Evolutionary conservation across 2,797 vertebrate species (phyloP).

Genomic region (Tokudaia tokunoshimensis): DNA sequence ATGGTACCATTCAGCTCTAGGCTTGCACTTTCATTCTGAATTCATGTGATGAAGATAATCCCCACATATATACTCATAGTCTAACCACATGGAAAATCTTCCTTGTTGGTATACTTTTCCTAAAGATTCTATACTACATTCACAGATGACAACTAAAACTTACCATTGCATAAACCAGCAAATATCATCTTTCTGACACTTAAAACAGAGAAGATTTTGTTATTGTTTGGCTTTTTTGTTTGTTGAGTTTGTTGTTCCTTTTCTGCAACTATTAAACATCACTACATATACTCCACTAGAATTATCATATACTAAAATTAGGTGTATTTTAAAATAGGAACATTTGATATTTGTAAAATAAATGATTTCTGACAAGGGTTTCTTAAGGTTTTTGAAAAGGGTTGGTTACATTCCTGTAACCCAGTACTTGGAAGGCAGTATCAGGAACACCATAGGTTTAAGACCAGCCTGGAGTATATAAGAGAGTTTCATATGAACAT

Average conservation of each 20-base stretch:
- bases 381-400: background rate
- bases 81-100: background rate
- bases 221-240: background rate
- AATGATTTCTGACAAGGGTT: background rate
- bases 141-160: background rate
- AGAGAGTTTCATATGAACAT: background rate
- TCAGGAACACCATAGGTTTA: no score
- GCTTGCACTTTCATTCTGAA: background rate
- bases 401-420: background rate
- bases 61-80: no score
- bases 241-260: background rate
- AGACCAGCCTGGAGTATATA: background rate
- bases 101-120: background rate
- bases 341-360: background rate
- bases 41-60: background rate
- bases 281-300: background rate
- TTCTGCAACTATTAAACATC: no score
- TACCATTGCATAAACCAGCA: background rate
- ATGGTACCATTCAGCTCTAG: no score
- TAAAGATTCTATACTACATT: background rate
- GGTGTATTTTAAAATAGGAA: background rate
- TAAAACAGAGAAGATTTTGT: background rate
- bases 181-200: background rate
- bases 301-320: background rate
- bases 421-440: background rate